These are phyloP conservation scores for Drosophila melanica DNA, from an alignment of 1,140 invertebrate species.

Conservation along the genomic window DNA sequence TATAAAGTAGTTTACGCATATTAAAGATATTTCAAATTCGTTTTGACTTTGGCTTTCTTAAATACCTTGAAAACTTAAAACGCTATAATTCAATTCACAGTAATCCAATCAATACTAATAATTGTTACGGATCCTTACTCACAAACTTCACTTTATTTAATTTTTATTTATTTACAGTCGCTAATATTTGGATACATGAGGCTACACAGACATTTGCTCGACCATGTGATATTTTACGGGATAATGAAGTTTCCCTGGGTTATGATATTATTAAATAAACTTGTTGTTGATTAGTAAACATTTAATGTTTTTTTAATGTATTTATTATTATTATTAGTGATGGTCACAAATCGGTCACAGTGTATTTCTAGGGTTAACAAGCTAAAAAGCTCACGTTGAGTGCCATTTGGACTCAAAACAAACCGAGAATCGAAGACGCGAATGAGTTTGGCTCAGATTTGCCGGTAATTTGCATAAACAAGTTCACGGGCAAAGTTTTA, in stretches of 20 bases:
- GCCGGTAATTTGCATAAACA: conserved; percentile 78
- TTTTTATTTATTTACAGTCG: conserved; percentile 88
- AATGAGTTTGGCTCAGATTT: conserved; percentile 16
- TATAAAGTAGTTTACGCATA: no score
- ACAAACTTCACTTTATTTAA: conserved; percentile 86
- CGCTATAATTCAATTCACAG: no score
- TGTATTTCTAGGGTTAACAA: conserved; percentile 30
- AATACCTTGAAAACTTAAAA: no score
- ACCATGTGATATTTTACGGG: conserved; percentile 88
- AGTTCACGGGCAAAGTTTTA: conserved; percentile 77
- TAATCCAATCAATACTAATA: no score
- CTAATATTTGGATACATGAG: conserved; percentile 98
- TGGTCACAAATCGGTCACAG: no score
- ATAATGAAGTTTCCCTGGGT: conserved; percentile 65
- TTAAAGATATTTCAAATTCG: no score
- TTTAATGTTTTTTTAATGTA: background rate
- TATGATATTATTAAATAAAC: conserved; percentile 76
- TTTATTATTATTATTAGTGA: no score
- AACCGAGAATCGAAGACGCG: conserved; percentile 25
- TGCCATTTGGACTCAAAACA: conserved; percentile 35
- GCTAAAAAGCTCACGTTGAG: conserved; percentile 31
- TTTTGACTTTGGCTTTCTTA: no score
- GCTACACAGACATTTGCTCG: conserved; percentile 93
- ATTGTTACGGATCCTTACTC: no score
- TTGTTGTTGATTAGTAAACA: conserved; percentile 22